Percentiles rank a stretch among this genome's conserved stretches.
phyloP scores from a whole-genome alignment of 2,797 vertebrate genomes.

The Crocodylus rhombifer region DNA sequence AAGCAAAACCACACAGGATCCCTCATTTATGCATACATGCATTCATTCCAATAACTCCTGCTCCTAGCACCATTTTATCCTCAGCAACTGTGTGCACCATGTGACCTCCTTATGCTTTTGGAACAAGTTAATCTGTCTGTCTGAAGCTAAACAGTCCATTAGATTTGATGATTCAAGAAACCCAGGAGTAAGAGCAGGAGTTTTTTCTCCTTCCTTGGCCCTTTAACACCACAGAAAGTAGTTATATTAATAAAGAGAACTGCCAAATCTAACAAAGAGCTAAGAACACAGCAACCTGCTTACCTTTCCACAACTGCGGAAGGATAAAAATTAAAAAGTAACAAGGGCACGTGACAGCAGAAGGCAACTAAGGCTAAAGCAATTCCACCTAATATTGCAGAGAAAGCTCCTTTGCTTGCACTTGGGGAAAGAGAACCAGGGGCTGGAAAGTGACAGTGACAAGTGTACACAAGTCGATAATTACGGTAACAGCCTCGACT shows the following conservation, averaged over 20 bases:
- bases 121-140: background rate
- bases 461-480: background rate
- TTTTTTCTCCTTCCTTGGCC: background rate
- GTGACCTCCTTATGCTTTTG: background rate
- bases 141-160: background rate
- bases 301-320: background rate
- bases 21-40: too few relatives aligned
- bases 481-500: background rate
- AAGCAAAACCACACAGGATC: too few relatives aligned
- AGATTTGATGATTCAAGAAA: background rate
- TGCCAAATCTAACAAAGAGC: background rate
- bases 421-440: too few relatives aligned
- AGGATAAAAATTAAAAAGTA: background rate
- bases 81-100: background rate
- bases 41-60: background rate
- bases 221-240: background rate
- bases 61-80: background rate
- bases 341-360: background rate
- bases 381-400: background rate
- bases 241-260: background rate
- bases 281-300: background rate
- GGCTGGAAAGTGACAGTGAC: background rate
- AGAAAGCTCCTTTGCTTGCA: background rate
- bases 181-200: background rate
- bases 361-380: background rate